Evolutionary conservation across 2,888 invertebrate species (phyloP), one percentile per base, ranked within the genome.

Genomic region (Sussaba pulchella): DNA sequence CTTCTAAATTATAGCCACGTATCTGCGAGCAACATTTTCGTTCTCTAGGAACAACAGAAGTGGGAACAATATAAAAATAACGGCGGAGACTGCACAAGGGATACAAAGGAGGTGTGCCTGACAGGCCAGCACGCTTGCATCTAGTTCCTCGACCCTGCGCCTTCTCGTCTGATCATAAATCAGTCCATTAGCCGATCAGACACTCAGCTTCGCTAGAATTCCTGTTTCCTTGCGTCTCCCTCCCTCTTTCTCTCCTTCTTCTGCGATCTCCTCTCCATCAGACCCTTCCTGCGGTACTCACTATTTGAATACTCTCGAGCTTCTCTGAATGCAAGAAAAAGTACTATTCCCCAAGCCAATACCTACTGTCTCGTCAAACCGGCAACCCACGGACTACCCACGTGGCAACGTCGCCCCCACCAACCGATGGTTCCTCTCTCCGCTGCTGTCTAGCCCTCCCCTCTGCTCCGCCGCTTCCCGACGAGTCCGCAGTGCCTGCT

Each of bases 161-260:
- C 39, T 61, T 54, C 47, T 5, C 50, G 41, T 39, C 19, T n/a
- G 41, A 31, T 78, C 76, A 79, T 86, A 84, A 84, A 85, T 87
- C 87, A 83, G 82, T 78, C 82, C 61, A 85, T 84, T 85, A 84
- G 72, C 36, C 76, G 74, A 82, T 84, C 82, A 70, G 76, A 80
- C 79, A 67, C 76, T 50, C 64, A 45, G 43, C 66, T 17, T 66
- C 50, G 36, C n/a, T n/a, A n/a, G n/a, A n/a, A n/a, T n/a, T 50
- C 41, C 19, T 47, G 41, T 54, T 43, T 41, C 66, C n/a, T 17
- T 59, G 24, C 41, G 14, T 19, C 36, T 50, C 17, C 36, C 36
- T 14, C 4, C 10, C 26, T 9, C 61, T 63, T 43, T 21, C 41
- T 63, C n/a, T 59, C 41, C 2, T 12, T 21, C 52, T 36, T 36